Conservation (phyloP, 2,113 vertebrate genomes). For the Rhinogobius similis region DNA sequence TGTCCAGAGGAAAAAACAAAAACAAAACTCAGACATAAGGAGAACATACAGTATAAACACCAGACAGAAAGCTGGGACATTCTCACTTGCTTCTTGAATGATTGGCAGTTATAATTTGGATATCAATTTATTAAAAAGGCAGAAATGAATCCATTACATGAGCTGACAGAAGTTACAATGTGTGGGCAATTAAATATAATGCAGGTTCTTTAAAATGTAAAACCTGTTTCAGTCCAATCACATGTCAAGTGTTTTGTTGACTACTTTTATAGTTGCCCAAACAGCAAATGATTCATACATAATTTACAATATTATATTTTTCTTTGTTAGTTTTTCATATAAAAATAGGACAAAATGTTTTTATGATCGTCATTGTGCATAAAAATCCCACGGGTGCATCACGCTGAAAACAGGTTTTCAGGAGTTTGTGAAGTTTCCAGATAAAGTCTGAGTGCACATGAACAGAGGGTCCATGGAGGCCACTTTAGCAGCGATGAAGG, state of each 20-base stretch:
- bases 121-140: constrained; percentile 42
- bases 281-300: constrained; percentile 33
- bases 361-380: constrained; percentile 61
- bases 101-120: neutral
- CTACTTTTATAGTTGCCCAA: constrained; percentile 12
- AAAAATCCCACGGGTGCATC: constrained; percentile 53
- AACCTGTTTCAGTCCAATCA: neutral
- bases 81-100: neutral
- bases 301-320: constrained; percentile 41
- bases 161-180: constrained; percentile 19
- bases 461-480: constrained; percentile 90
- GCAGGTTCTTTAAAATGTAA: constrained; percentile 1
- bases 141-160: constrained; percentile 32
- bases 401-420: constrained; percentile 54
- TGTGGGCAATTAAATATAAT: neutral
- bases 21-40: neutral
- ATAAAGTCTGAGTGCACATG: constrained; percentile 83
- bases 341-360: constrained; percentile 76
- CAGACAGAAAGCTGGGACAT: neutral
- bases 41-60: neutral
- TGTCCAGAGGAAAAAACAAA: neutral
- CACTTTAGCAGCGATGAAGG: constrained; percentile 94
- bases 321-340: constrained; percentile 56
- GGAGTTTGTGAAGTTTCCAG: constrained; percentile 82
- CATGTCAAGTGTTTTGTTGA: constrained; percentile 4